A percentile compares a stretch with the other conserved stretches of the same genome.
Evolutionary conservation across 2,888 invertebrate species (phyloP).

Genomic region (Eupithecia exiguata): DNA sequence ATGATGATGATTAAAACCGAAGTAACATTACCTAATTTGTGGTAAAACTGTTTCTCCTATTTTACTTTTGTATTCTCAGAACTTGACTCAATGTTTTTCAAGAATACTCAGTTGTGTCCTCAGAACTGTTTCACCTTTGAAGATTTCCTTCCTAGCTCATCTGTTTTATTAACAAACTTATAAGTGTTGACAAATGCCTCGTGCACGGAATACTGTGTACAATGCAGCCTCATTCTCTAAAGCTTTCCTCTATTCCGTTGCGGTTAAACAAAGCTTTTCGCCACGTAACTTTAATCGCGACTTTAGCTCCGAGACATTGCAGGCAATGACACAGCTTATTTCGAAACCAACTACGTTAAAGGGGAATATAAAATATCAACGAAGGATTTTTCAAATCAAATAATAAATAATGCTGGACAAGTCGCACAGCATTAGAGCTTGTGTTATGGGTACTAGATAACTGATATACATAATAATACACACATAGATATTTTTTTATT

Average conservation of each 20-base stretch:
- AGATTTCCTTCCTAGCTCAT: not conserved
- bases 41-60: not conserved
- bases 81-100: not conserved
- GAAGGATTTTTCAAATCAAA: too few relatives aligned
- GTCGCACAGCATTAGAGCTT: too few relatives aligned
- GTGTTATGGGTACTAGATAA: too few relatives aligned
- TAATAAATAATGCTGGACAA: too few relatives aligned
- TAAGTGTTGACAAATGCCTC: constrained; percentile 5
- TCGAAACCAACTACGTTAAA: constrained; percentile 14
- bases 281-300: constrained; percentile 36
- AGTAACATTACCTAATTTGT: not conserved
- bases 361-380: too few relatives aligned
- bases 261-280: constrained; percentile 37
- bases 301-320: constrained; percentile 35
- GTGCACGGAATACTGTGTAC: constrained; percentile 19
- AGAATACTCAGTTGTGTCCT: not conserved
- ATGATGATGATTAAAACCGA: too few relatives aligned
- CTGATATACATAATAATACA: too few relatives aligned
- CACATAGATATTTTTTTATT: too few relatives aligned
- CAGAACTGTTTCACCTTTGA: not conserved
- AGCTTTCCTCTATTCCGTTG: constrained; percentile 27
- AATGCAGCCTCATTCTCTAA: constrained; percentile 23
- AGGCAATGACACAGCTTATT: constrained; percentile 30
- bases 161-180: constrained; percentile 6
- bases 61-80: not conserved